Base-by-base conservation (phyloP, 1,140 invertebrate genomes). In the Lepidotrigona ventralis region DNA sequence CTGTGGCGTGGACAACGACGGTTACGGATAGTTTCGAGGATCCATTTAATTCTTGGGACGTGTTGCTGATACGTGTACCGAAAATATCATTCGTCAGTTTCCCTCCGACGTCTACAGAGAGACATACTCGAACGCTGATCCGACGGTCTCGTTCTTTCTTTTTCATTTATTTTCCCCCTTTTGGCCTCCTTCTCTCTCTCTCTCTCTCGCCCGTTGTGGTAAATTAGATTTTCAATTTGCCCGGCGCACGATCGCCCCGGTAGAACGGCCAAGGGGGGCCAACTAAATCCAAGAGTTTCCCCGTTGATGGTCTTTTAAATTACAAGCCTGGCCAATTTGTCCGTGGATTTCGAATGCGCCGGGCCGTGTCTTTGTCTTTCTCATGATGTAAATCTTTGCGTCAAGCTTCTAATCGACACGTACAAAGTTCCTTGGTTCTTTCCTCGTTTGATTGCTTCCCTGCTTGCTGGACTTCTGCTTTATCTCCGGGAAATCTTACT, bases 1-100 rank as follows among this genome's bases (percentile, higher is more conserved):
- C 17, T 74, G 33, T 33, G 79, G 23, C 11, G 33, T 54, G 85
- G 84, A 80, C 78, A 79, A 70, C 73, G 81, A 90, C 85, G 87
- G 83, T 88, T 89, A 90, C 89, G 85, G 86, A 90, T 90, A 85
- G 88, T 85, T 88, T 73, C 84, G 39, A 81, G 83, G 85, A 82
- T 84, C 88, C 85, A 77, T 89, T 89, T 89, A 89, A 89, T 84
- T 82, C 79, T 63, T 58, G 1, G 63, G 72, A 86, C 85, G 79
- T 76, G 86, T 88, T 71, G 69, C 74, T 86, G 86, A 88, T 88
- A 87, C 74, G 58, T 46, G 39, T 72, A 70, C 70, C 46, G 79
- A 81, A 87, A 85, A 88, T 87, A 81, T 85, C 86, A 73, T 83
- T 83, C 69, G 58, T 83, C 82, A 79, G 58, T n/a, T 19, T 12